Percentiles rank a stretch among this genome's conserved stretches.
phyloP scores from a whole-genome alignment of 2,888 invertebrate species.

The Prenolepis imparis region DNA sequence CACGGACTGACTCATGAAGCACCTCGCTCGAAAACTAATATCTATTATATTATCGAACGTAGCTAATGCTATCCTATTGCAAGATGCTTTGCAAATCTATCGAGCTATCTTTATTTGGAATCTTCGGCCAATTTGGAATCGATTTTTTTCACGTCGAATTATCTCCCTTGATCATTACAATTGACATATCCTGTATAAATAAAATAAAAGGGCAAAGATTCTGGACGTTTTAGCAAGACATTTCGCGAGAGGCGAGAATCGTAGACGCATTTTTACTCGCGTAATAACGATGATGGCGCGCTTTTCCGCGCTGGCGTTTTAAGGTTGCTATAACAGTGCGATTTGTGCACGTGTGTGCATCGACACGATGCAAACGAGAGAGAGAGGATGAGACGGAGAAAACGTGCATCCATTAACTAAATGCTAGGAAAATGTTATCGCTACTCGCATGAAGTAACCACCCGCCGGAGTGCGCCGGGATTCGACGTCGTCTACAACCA shows the following conservation, averaged over 20 bases:
- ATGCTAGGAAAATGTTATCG: constrained; percentile 76
- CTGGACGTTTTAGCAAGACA: neutral
- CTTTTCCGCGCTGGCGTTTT: constrained; percentile 58
- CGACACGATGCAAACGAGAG: constrained; percentile 25
- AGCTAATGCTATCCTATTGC: neutral
- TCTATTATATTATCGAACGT: constrained; percentile 11
- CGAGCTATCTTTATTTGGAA: neutral
- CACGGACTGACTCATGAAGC: constrained; percentile 58
- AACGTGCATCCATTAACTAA: constrained; percentile 70
- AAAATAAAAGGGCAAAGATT: constrained; percentile 6
- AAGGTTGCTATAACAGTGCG: constrained; percentile 33
- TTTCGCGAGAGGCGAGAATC: constrained; percentile 16
- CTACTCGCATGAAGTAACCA: constrained; percentile 74
- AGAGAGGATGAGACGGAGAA: constrained; percentile 9
- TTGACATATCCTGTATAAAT: too few species aligned
- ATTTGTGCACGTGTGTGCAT: constrained; percentile 18
- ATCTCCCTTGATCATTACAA: neutral
- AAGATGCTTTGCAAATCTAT: neutral
- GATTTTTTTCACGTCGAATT: neutral
- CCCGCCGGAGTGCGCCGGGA: constrained; percentile 58
- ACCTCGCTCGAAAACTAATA: constrained; percentile 30
- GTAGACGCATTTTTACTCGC: constrained; percentile 41
- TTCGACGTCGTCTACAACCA: constrained; percentile 60
- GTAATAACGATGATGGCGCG: constrained; percentile 48
- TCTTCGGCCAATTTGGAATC: neutral